Evolutionary conservation across 2,888 invertebrate genomes (phyloP), one percentile per base, ranked within the genome.

Genomic region (Stenolophus ochropezus): DNA sequence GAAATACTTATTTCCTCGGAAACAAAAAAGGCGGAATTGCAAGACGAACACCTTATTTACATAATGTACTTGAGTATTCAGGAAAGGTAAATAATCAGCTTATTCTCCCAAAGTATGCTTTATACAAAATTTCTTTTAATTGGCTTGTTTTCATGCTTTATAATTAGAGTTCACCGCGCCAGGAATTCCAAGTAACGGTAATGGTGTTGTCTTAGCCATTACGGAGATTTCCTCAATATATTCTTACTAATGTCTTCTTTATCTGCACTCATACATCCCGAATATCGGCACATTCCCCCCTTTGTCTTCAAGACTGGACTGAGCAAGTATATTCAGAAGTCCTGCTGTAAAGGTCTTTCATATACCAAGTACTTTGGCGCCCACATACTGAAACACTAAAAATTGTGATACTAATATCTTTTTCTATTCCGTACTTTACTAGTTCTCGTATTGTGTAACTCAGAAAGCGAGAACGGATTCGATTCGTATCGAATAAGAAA

Each of bases 1-100:
- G 73, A 80, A 80, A 80, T 71, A 80, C 80, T 80, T 80, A 80
- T 80, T 80, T 75, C 51, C 75, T 75, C 25, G 75, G 75, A 33
- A 75, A 53, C 53, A 75, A 75, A 75, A 75, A 78, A 65, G 33
- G 58, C 73, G 73, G 23, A 80, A 80, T 80, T 80, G 80, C 80
- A 58, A 73, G 80, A 80, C 73, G 80, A 79, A 79, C 79, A 79
- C 79, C 71, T 69, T 80, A 80, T 80, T 80, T 80, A 80, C 80
- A 80, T 80, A 80, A 80, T 80, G 75, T 75, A 75, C 75, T 75
- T 75, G 75, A 27, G 75, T 56, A 75, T 75, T 75, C 75, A 75
- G 53, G 58, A 42, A 77, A 77, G 61, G 81, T 81, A 81, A 81
- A 81, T 81, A 75, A 81, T 81, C 74, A 81, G 81, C 81, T 81